Conservation (phyloP, 2,888 invertebrate species). For the Eugnorisma glareosa region DNA sequence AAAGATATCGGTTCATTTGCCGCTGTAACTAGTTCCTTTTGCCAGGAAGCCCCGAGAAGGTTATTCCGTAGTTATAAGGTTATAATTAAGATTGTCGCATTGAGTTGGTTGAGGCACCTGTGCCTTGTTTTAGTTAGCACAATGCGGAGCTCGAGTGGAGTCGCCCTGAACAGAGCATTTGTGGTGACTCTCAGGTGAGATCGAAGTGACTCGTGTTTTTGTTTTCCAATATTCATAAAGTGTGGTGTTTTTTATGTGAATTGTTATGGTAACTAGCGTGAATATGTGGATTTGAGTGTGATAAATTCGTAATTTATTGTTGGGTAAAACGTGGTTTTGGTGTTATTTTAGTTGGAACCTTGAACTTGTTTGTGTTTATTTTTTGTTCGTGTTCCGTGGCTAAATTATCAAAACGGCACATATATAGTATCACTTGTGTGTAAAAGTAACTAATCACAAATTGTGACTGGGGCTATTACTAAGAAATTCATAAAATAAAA, state of each 20-base stretch:
- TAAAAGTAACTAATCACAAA: not conserved
- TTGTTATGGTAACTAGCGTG: not conserved
- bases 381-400: not conserved
- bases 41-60: slow-evolving; percentile 78
- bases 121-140: slow-evolving; percentile 82
- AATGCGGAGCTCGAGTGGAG: slow-evolving; percentile 87
- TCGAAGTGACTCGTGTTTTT: slow-evolving; percentile 24
- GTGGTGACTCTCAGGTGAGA: slow-evolving; percentile 83
- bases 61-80: slow-evolving; percentile 73
- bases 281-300: slow-evolving; percentile 18
- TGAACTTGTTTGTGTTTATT: slow-evolving; percentile 9
- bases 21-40: slow-evolving; percentile 62
- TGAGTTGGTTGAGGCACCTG: slow-evolving; percentile 74
- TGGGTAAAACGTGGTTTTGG: not conserved
- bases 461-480: not conserved
- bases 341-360: slow-evolving; percentile 10
- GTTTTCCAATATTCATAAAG: not conserved
- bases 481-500: not conserved
- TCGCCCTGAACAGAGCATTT: slow-evolving; percentile 81
- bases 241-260: slow-evolving; percentile 7
- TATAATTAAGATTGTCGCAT: slow-evolving; percentile 74
- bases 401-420: not conserved
- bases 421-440: not conserved
- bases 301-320: not conserved
- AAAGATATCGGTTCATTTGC: slow-evolving; percentile 53